Percentiles rank a stretch among this genome's conserved stretches.
Evolutionary conservation across 1,140 invertebrate genomes (phyloP).

Genomic region (Achatina immaculata): DNA sequence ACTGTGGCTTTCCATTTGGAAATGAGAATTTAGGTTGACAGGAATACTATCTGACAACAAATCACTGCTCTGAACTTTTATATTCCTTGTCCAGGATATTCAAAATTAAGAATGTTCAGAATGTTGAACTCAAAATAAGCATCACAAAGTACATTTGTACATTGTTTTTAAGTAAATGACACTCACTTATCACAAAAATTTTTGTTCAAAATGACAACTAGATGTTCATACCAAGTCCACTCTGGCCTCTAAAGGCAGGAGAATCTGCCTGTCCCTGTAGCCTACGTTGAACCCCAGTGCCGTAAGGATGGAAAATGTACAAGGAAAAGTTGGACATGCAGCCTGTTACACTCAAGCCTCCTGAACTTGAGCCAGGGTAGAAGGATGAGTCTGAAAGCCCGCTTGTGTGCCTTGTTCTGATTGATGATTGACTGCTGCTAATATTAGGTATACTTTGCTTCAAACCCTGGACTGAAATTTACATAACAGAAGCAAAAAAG

Average conservation of each 20-base stretch:
- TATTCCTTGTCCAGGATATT: too few species aligned
- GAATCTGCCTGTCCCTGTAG: conserved; percentile 23
- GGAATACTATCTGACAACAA: too few species aligned
- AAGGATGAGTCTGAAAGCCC: conserved; percentile 46
- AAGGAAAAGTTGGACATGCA: conserved; percentile 96
- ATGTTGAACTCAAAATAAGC: too few species aligned
- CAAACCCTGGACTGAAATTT: not conserved
- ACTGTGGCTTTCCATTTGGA: too few species aligned
- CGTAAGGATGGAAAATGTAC: conserved; percentile 98
- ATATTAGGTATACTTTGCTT: not conserved
- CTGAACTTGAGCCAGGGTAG: conserved; percentile 72
- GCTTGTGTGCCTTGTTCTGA: conserved; percentile 39
- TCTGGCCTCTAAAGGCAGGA: not conserved
- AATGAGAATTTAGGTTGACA: too few species aligned
- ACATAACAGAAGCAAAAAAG: too few species aligned
- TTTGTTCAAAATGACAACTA: not conserved
- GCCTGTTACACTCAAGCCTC: conserved; percentile 92
- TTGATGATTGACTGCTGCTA: conserved; percentile 15
- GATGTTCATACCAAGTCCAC: conserved; percentile 21
- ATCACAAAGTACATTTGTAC: too few species aligned
- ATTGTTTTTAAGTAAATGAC: too few species aligned
- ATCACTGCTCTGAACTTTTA: too few species aligned
- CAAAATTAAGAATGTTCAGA: too few species aligned
- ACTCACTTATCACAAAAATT: not conserved
- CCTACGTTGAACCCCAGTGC: conserved; percentile 70